A percentile compares a stretch with the other conserved stretches of the same genome.
Evolutionary conservation across 2,888 invertebrate genomes (phyloP).

Genomic region (Hedychridium roseum): DNA sequence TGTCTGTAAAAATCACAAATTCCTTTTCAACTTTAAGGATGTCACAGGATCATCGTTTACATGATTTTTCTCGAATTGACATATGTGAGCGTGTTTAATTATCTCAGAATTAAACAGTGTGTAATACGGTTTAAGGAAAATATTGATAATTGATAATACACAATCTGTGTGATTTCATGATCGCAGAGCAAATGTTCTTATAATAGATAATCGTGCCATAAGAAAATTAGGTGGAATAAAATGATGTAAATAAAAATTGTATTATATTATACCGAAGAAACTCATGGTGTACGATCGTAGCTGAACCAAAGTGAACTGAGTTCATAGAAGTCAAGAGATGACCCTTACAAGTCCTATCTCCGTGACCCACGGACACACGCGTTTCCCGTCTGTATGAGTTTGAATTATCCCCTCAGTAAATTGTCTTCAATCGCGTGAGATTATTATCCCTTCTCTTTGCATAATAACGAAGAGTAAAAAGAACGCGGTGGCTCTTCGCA

Average conservation of each 20-base stretch:
- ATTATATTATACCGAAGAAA: conserved; percentile 44
- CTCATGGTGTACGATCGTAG: conserved; percentile 50
- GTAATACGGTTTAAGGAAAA: too few relatives aligned
- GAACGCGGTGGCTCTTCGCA: too few relatives aligned
- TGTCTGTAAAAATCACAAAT: conserved; percentile 21
- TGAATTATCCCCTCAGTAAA: conserved; percentile 49
- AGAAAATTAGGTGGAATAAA: too few relatives aligned
- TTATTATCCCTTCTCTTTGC: conserved; percentile 19
- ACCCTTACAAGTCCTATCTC: conserved; percentile 56
- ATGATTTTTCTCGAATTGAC: too few relatives aligned
- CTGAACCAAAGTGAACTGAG: conserved; percentile 52
- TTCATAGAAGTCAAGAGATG: conserved; percentile 56
- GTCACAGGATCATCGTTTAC: too few relatives aligned
- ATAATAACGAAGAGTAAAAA: too few relatives aligned
- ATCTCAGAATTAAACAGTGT: too few relatives aligned
- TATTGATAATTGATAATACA: conserved; percentile 9
- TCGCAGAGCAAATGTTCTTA: conserved; percentile 5
- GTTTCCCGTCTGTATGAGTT: conserved; percentile 39
- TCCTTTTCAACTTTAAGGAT: neutral
- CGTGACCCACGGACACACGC: conserved; percentile 46
- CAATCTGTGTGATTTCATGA: neutral
- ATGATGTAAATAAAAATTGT: conserved; percentile 1
- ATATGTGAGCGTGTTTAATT: too few relatives aligned
- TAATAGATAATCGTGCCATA: too few relatives aligned
- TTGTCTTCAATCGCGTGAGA: conserved; percentile 36